Conservation (phyloP, 2,797 vertebrate species). For the Sebastes iracundus region DNA sequence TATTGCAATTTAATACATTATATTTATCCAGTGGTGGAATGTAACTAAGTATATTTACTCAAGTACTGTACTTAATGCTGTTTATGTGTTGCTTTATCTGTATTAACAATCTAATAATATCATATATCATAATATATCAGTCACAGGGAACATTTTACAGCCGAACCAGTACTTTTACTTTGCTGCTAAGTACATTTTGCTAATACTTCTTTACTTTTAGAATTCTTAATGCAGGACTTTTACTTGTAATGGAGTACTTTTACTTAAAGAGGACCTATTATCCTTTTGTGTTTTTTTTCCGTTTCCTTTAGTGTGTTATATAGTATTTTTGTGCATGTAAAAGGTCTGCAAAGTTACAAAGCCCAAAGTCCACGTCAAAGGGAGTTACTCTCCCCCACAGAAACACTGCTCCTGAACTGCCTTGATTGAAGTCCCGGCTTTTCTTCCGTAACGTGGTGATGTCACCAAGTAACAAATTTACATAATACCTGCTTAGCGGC, state of each 20-base stretch:
- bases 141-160: background rate
- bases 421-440: too few relatives aligned
- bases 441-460: too few relatives aligned
- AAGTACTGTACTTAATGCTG: background rate
- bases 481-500: too few relatives aligned
- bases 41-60: background rate
- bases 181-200: background rate
- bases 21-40: background rate
- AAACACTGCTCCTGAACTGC: too few relatives aligned
- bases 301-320: too few relatives aligned
- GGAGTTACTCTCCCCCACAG: too few relatives aligned
- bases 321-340: too few relatives aligned
- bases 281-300: accelerated
- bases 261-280: background rate
- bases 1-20: background rate
- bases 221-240: background rate
- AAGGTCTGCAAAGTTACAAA: too few relatives aligned
- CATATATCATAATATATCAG: background rate
- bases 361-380: too few relatives aligned
- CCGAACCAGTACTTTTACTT: background rate
- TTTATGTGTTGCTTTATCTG: too few relatives aligned
- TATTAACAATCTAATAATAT: background rate
- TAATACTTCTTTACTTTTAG: background rate
- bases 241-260: background rate
- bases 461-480: too few relatives aligned